Base-by-base conservation (phyloP, 2,888 invertebrate species). In the Anthrax anthrax region DNA sequence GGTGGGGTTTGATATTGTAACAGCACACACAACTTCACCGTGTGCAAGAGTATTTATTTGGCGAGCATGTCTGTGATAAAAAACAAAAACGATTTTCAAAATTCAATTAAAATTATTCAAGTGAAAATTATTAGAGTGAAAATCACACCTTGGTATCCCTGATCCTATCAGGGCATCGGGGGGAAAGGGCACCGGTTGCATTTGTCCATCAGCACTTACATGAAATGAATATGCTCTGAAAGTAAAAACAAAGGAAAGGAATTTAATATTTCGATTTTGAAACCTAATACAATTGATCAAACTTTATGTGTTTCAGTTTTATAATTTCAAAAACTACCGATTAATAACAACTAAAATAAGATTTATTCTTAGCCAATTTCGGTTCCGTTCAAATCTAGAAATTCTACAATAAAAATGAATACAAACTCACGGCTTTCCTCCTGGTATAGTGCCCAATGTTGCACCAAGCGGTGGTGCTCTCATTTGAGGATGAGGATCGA, bases 21-120 rank as follows among this genome's bases (percentile, higher is more conserved):
- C 96, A 36, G 95, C 95, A 70, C 95, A 95, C 23, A 95, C 95
- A 47, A 95, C 95, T 67, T 96, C 95, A 29, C 95, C 95, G 69
- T 96, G 95, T 53, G 83, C 84, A 51, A 96, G 74, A 14, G 91
- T 92, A 69, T 89, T 89, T 58, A 91, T 85, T 70, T 91, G 90
- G 39, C 90, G 78, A 47, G 92, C 91, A 69, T 91, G 90, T 48
- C 90, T 75, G 38, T 17, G 48, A 44, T 37, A n/a, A n/a, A 23
- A 23, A 43, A 36, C 13, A n/a, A 39, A 16, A 43, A 38, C 12
- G 16, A 13, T 37, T 46, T 4, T 9, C 6, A 16, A 19, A 18
- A 39, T 13, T 39, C 19, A 8, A n/a, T n/a, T n/a, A n/a, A n/a
- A n/a, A n/a, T n/a, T n/a, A n/a, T 39, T 19, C 23, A 37, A 42